Base-by-base conservation (phyloP, 2,888 invertebrate genomes). In the Cepaea hortensis region DNA sequence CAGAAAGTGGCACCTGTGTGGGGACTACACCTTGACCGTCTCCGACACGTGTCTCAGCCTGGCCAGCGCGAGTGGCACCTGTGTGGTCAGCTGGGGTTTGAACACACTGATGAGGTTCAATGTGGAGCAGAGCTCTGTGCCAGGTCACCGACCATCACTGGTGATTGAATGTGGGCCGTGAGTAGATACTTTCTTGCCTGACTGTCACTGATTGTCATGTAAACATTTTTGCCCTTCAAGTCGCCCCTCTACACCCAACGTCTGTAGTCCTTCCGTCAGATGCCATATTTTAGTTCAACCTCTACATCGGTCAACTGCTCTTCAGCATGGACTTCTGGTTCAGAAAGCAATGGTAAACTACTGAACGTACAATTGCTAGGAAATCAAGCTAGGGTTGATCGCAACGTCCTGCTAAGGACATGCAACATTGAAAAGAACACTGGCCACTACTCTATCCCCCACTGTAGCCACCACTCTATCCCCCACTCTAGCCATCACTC, bases 161-260 rank as follows among this genome's bases (percentile, higher is more conserved):
- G 87, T 90, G 9, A 91, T 92, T 9, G 91, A 92, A 81, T 91
- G 91, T 88, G 92, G 92, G 87, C 91, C 81, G 86, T 86, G 23
- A 86, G 82, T 81, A 81, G 7, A 35, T 35, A 0, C 0, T 35
- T 68, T 18, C 5, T 68, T 68, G n/a, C 5, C 68, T 68, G 18
- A 2, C 5, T 3, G 18, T 18, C 11, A 20, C n/a, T 68, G n/a
- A 18, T 15, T 20, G n/a, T 68, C 5, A 68, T 20, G 55, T 9
- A 55, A 11, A 6, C 55, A 55, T 11, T 3, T 0, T 55, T 6
- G 55, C 55, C 1, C 35, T 35, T 35, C 1, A 35, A 1, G 35
- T 35, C 0, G 35, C 35, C 35, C 35, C 0, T 35, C 35, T 35
- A 35, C 65, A 65, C 9, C 9, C 65, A 65, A 18, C 65, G 18